phyloP scores from a whole-genome alignment of 2,797 vertebrate species.

The Carduelis carduelis region DNA sequence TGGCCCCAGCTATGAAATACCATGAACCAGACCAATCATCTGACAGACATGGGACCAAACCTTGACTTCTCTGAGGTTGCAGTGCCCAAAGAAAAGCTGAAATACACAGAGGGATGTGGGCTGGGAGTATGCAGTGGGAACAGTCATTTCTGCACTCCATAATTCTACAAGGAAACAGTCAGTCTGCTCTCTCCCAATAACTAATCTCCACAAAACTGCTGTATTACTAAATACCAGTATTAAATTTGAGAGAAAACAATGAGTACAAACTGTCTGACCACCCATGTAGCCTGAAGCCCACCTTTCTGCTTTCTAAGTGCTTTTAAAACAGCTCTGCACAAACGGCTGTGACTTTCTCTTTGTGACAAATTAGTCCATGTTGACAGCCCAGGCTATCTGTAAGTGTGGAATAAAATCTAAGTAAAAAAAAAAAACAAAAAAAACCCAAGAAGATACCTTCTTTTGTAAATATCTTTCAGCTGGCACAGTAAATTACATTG shows the following conservation, averaged over 20 bases:
- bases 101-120: neutral
- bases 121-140: neutral
- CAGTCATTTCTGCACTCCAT: neutral
- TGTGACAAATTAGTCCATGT: neutral
- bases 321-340: conserved; percentile 17
- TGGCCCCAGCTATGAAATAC: neutral
- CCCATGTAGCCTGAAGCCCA: conserved; percentile 10
- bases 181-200: neutral
- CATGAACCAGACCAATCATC: neutral
- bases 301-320: conserved; percentile 30
- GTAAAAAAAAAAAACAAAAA: neutral
- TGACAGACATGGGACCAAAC: neutral
- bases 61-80: neutral
- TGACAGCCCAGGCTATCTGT: conserved; percentile 12
- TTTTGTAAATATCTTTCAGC: conserved; percentile 75
- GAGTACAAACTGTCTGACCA: conserved; percentile 7
- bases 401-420: conserved; percentile 58
- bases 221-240: neutral
- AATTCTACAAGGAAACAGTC: neutral
- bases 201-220: neutral
- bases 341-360: neutral
- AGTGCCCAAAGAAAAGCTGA: neutral
- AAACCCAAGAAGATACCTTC: conserved; percentile 52
- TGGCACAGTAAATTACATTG: conserved; percentile 73
- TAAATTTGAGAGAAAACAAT: conserved; percentile 35